Evolutionary conservation across 2,888 invertebrate genomes (phyloP).

Genomic region (Xestia xanthographa): DNA sequence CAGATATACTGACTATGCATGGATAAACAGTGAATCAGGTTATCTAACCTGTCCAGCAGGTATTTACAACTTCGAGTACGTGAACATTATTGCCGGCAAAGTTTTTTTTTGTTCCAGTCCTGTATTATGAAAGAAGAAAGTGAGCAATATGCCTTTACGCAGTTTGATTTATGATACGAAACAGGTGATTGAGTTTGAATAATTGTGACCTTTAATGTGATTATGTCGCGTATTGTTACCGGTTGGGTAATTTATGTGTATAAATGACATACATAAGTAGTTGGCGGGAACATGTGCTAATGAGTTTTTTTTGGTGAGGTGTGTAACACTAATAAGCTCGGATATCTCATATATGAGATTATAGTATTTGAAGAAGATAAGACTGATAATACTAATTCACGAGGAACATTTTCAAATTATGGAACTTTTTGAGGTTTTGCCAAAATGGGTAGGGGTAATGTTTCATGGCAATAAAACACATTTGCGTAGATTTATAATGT

Average conservation of each 20-base stretch:
- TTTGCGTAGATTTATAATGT: neutral
- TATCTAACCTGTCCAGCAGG: constrained; percentile 45
- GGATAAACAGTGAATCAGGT: neutral
- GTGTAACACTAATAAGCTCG: neutral
- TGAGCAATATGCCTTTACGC: too few species aligned
- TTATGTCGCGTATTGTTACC: constrained; percentile 9
- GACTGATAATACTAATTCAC: neutral
- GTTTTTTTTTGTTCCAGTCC: neutral
- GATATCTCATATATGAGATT: neutral
- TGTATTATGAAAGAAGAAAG: neutral
- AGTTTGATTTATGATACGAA: neutral
- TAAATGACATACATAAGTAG: constrained; percentile 14
- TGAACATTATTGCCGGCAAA: neutral
- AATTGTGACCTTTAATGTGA: constrained; percentile 21
- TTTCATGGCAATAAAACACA: constrained; percentile 29
- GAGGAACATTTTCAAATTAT: neutral
- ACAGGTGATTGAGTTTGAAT: neutral
- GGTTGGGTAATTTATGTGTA: constrained; percentile 15
- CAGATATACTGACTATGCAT: constrained; percentile 24
- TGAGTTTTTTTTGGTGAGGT: neutral
- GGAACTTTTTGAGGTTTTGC: neutral
- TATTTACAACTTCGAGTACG: constrained; percentile 8
- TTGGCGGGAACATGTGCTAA: neutral
- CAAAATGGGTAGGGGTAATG: neutral
- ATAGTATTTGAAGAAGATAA: constrained; percentile 6